These are phyloP conservation scores for Oscheius myriophilus DNA, from an alignment of 2,888 invertebrate genomes.

Conservation along the genomic window DNA sequence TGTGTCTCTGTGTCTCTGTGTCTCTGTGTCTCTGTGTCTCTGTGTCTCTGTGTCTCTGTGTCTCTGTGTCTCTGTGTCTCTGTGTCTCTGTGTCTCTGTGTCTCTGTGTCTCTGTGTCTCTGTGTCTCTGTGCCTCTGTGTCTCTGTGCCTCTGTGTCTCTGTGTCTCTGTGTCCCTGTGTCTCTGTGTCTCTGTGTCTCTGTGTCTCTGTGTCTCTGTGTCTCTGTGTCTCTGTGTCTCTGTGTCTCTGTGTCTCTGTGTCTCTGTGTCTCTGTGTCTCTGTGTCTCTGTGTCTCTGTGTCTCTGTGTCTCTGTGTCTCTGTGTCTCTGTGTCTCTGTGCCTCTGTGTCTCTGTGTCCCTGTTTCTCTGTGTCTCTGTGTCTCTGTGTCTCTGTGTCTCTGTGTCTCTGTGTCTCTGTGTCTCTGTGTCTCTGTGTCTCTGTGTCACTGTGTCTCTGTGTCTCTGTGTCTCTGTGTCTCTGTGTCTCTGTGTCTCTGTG, in stretches of 20 bases:
- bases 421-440: neutral
- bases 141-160: conserved; percentile 32
- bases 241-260: neutral
- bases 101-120: neutral
- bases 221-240: conserved; percentile 7
- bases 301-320: too few species aligned
- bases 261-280: conserved; percentile 3
- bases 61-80: too few species aligned
- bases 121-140: conserved; percentile 16
- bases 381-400: conserved; percentile 21
- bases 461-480: conserved; percentile 3
- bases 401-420: conserved; percentile 32
- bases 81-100: too few species aligned
- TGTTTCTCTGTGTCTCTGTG: neutral
- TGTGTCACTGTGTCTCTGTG: neutral
- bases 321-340: too few species aligned
- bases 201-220: neutral
- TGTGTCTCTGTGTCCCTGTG: neutral
- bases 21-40: neutral
- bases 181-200: neutral
- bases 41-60: too few species aligned
- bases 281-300: too few species aligned
- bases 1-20: neutral
- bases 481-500: neutral
- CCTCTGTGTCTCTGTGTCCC: too few species aligned